phyloP scores from a whole-genome alignment of 1,140 invertebrate species.

The Scaptomyza hsui region DNA sequence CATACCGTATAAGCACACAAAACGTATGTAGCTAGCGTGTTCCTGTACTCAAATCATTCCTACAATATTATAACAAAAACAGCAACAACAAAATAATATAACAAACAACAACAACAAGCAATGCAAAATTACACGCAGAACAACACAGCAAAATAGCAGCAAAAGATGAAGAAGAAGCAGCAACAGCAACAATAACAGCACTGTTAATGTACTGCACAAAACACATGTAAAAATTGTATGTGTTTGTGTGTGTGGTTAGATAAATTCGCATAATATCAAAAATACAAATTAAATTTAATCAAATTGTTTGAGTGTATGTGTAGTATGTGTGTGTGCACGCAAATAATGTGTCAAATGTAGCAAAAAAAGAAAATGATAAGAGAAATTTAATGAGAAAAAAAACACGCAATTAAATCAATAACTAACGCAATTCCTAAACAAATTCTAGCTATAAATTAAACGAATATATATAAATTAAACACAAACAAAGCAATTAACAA shows the following conservation, averaged over 20 bases:
- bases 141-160: slow-evolving; percentile 29
- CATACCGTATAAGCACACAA: slow-evolving; percentile 19
- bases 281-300: slow-evolving; percentile 32
- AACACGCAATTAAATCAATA: slow-evolving; percentile 54
- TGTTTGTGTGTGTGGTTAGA: slow-evolving; percentile 58
- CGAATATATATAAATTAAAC: slow-evolving; percentile 15
- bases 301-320: slow-evolving; percentile 26
- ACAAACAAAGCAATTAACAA: slow-evolving; percentile 15
- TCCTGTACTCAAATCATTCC: slow-evolving; percentile 81
- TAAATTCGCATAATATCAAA: slow-evolving; percentile 57
- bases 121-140: slow-evolving; percentile 26
- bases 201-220: slow-evolving; percentile 51
- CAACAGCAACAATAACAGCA: slow-evolving; percentile 44
- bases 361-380: slow-evolving; percentile 29
- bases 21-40: slow-evolving; percentile 68
- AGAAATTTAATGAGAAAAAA: slow-evolving; percentile 39
- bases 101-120: slow-evolving; percentile 24
- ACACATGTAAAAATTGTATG: slow-evolving; percentile 29
- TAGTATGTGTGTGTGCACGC: slow-evolving; percentile 16
- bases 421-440: slow-evolving; percentile 72
- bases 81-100: slow-evolving; percentile 34
- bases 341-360: slow-evolving; percentile 31
- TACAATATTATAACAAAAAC: slow-evolving; percentile 53
- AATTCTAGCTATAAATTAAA: slow-evolving; percentile 53
- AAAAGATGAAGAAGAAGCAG: slow-evolving; percentile 30